Percentiles rank a stretch among this genome's conserved stretches.
phyloP scores from a whole-genome alignment of 2,888 invertebrate species.

The Sepiola atlantica region DNA sequence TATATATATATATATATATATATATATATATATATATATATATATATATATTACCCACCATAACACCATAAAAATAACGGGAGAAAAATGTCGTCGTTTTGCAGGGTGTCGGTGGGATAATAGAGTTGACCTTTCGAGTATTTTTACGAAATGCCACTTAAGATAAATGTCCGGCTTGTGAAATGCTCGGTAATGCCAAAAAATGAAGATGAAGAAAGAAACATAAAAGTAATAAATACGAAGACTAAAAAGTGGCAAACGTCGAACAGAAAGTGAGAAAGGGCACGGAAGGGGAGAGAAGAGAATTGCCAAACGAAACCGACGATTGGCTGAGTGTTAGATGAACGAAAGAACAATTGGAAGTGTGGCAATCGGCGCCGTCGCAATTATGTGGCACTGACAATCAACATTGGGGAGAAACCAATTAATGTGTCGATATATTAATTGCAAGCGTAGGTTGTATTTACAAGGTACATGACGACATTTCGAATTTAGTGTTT shows the following conservation, averaged over 20 bases:
- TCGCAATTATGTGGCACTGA: background rate
- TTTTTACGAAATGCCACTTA: constrained; percentile 7
- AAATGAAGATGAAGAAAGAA: background rate
- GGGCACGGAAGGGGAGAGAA: background rate
- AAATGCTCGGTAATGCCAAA: background rate
- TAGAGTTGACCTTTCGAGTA: constrained; percentile 11
- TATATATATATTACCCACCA: background rate
- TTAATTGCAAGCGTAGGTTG: too few species aligned
- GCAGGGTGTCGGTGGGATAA: background rate
- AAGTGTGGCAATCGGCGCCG: background rate
- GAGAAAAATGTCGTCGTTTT: background rate
- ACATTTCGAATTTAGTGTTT: too few species aligned
- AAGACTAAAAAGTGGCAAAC: background rate
- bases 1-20: background rate
- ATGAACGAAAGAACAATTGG: background rate
- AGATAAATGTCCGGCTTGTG: background rate
- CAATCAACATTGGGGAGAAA: background rate
- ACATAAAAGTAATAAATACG: background rate
- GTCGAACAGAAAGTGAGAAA: background rate
- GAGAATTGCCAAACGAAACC: background rate
- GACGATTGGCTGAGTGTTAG: background rate
- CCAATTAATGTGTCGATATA: too few species aligned
- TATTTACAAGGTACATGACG: too few species aligned
- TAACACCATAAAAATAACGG: background rate
- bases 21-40: background rate